Evolutionary conservation across 35 echinoderm and acorn worm species (phyloP), one percentile per base, ranked within the genome.

Genomic region (Lytechinus pictus): DNA sequence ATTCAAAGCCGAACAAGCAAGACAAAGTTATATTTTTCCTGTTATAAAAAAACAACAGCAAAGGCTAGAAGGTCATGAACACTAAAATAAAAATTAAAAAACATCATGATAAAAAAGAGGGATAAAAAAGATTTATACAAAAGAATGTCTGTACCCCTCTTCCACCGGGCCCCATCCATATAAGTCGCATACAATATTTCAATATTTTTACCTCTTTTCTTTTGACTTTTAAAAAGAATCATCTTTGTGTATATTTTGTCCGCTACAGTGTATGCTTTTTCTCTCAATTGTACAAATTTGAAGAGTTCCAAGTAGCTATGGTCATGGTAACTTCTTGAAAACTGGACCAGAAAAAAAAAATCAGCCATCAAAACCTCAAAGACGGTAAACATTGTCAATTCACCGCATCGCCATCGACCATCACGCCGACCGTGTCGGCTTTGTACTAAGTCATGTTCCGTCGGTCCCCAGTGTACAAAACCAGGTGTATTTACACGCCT

Each of bases 401-500:
- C 66, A 79, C 66, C 66, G 66, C 66, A 79, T 79, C 8, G 21
- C 21, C 66, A 24, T 79, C 66, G 66, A 79, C 16, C 66, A 79
- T 4, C 66, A 5, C 66, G 19, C 66, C 66, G 66, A 14, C 66
- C 66, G 8, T 79, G 66, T 79, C 66, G 66, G 66, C 66, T 79
- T 93, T 93, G 92, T 93, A 53, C 55, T 27, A 54, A 93, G 52
- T 57, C 55, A 93, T 54, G 52, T 54, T 57, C 92, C 52, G 55
- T 24, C 16, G 54, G 92, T 93, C 92, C 92, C 92, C 52, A n/a
- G 92, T 93, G 92, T 93, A 57, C n/a, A 8, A 4, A 93, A 54
- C 28, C 92, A 93, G 92, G 92, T 93, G 92, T 93, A 93, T 93
- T 93, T 93, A 24, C 92, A 21, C 92, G 21, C 27, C 9, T 93